Percentiles rank a stretch among this genome's conserved stretches.
Conservation (phyloP, 2,113 vertebrate species). For the Crotalus viridis region DNA sequence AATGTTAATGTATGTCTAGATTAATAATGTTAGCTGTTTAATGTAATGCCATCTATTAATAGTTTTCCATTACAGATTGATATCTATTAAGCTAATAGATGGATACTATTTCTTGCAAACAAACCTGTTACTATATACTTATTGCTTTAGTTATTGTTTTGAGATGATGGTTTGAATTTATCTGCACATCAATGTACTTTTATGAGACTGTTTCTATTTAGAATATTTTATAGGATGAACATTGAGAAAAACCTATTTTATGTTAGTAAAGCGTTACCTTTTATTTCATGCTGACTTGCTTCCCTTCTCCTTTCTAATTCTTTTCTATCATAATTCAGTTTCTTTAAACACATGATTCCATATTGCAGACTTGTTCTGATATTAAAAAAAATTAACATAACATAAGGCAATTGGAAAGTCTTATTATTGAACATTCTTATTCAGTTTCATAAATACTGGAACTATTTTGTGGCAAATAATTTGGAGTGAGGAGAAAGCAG, state of each 20-base stretch:
- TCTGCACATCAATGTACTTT: neutral
- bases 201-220: neutral
- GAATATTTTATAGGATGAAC: constrained; percentile 47
- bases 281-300: constrained; percentile 95
- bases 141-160: neutral
- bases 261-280: constrained; percentile 75
- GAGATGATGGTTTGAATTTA: neutral
- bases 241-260: constrained; percentile 37
- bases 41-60: neutral
- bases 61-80: neutral
- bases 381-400: constrained; percentile 49
- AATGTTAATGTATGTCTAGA: neutral
- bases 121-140: neutral
- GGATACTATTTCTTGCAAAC: neutral
- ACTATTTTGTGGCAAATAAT: neutral
- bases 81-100: neutral
- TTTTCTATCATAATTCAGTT: constrained; percentile 98
- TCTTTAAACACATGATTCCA: constrained; percentile 98
- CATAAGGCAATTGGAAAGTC: constrained; percentile 41
- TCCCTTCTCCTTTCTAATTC: constrained; percentile 95
- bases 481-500: neutral
- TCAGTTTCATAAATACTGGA: constrained; percentile 14
- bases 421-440: constrained; percentile 38
- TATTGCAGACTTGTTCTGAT: constrained; percentile 98
- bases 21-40: neutral